A percentile compares a stretch with the other conserved stretches of the same genome.
These are phyloP conservation scores for Thamnophis sirtalis DNA, from an alignment of 2,113 vertebrate species.

Conservation along the genomic window DNA sequence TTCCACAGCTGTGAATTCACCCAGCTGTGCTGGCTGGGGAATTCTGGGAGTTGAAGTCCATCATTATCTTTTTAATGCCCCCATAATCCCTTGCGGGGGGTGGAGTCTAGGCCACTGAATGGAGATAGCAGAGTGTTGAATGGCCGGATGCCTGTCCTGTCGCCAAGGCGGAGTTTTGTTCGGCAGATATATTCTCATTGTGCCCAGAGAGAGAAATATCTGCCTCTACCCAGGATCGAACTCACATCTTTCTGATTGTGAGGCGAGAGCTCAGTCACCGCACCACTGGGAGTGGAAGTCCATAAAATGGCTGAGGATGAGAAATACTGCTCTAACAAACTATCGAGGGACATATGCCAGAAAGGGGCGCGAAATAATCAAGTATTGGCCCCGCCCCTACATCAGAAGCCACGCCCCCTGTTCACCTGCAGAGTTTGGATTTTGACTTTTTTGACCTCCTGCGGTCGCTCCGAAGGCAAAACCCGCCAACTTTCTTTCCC, in stretches of 20 bases:
- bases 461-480: not conserved
- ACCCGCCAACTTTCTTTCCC: not conserved
- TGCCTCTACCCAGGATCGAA: too few species aligned
- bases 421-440: not conserved
- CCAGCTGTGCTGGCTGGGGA: not conserved
- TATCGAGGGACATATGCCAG: not conserved
- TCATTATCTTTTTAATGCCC: too few species aligned
- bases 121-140: too few species aligned
- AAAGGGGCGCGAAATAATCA: not conserved
- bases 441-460: not conserved
- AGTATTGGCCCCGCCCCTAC: not conserved
- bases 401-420: fast-evolving
- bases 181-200: too few species aligned
- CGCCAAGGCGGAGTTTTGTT: too few species aligned
- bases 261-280: too few species aligned
- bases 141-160: too few species aligned
- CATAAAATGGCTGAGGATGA: not conserved
- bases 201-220: too few species aligned
- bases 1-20: not conserved
- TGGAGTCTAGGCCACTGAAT: too few species aligned
- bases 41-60: not conserved
- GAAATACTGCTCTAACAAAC: not conserved
- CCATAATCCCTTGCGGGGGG: too few species aligned
- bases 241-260: too few species aligned
- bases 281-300: not conserved